Evolutionary conservation across 1,140 invertebrate genomes (phyloP), one percentile per base, ranked within the genome.

Genomic region (Samia ricini): DNA sequence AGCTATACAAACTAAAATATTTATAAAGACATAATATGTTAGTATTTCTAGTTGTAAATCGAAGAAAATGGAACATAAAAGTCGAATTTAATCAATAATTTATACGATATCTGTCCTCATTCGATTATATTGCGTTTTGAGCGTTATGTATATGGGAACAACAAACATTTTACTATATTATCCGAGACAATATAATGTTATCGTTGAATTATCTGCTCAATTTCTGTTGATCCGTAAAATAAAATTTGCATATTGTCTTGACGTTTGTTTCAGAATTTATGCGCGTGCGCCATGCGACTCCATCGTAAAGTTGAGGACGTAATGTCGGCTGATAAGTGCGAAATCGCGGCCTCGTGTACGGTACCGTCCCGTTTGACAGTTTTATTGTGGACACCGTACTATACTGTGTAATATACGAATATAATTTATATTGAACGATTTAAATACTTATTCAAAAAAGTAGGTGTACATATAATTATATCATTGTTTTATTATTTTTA

Each of bases 301-400:
- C 82, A 84, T 89, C 84, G 86, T 89, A 89, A 89, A 85, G 70
- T 86, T 83, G 86, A 42, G 75, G 84, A 89, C 76, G 79, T 89
- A 82, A 89, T 86, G 79, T 79, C 72, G 77, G 56, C 76, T 89
- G 84, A 89, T 87, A 89, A 89, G 84, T 85, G 79, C 77, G 68
- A 74, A 66, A 79, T 77, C 79, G 79, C 77, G 79, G 72, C 10
- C 33, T 42, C 33, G 33, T 79, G 85, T 83, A 77, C 73, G 26
- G 55, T 22, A 63, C 55, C 48, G 33, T 42, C 33, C 33, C 33
- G 33, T 42, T 42, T 65, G 84, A 82, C 84, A 85, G 77, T 74
- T 89, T 87, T 85, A 89, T 82, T 80, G 75, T 83, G 84, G 86
- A 81, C 81, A 87, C 84, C 84, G 83, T 79, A 86, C 79, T 69